Base-by-base conservation (phyloP, 2,113 vertebrate genomes). In the Charina bottae region DNA sequence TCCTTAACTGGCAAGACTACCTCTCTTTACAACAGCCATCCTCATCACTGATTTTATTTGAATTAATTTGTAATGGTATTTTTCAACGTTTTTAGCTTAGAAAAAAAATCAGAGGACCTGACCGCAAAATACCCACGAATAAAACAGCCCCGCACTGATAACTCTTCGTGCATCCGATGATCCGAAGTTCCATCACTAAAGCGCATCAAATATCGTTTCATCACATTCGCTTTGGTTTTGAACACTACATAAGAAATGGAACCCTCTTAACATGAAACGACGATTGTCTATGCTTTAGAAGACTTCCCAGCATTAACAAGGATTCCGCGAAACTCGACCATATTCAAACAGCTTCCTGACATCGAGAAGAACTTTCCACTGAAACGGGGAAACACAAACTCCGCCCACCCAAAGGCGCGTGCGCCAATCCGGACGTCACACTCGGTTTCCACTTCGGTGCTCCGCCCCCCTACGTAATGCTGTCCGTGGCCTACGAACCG, bases 361-460 rank as follows among this genome's bases (percentile, higher is more conserved):
- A 49, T 7, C 4, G 49, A 49, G 62, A 54, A 83, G 4, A 19
- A 12, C 6, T 1, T 9, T 1, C 49, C 10, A 1, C 6, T 1
- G 17, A 33, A 72, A 37, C n/a, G 49, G 11, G 26, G 21, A 2
- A 15, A 26, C 11, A 84, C 21, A 17, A 72, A 1, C 12, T 1
- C 19, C 28, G 1, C 17, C 37, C 42, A 13, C 9, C 49, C 9
- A 9, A 28, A 6, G 12, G 72, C 72, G 42, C 58, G 23, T 17
- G 64, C 21, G 0, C 12, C 28, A 33, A 4, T 1, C 5, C 3
- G 0, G 0, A 0, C 68, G 2, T 85, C 49, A 85, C 42, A 84
- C 78, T 0, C 8, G 0, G 0, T 42, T 85, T 5, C 28, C n/a
- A 55, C 86, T 15, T 33, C 1, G 2, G 2, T 6, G 2, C 85